Base-by-base conservation (phyloP, 2,888 invertebrate species). In the Eupithecia subfuscata region DNA sequence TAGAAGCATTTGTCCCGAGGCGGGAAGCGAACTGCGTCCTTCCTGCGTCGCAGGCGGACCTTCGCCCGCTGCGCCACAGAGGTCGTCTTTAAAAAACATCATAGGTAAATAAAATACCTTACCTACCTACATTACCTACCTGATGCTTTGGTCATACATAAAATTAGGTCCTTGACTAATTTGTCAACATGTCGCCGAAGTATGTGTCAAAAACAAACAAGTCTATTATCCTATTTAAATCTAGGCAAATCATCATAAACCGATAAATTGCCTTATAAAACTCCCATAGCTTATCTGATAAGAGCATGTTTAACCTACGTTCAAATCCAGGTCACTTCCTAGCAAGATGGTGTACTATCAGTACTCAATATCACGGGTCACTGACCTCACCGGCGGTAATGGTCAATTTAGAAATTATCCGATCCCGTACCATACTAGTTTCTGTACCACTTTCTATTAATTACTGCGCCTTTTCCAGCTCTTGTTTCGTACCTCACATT, bases 371-470 rank as follows among this genome's bases (percentile, higher is more conserved):
- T 83, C 82, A 82, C 75, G 81, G 85, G 83, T 87, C 87, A 82
- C 76, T 75, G 84, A 87, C 88, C 89, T 87, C 84, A 84, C 83
- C 78, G 79, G 84, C 82, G 82, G 77, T 83, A 85, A 80, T 85
- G 88, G 89, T 84, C 88, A 87, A 86, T 88, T 87, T 89, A 90
- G 90, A 90, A 91, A 90, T 88, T 87, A 85, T 86, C 85, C 84
- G 85, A 88, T 89, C 86, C 86, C 82, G 89, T 89, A 86, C 86
- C 79, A 80, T 88, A 90, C 89, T 84, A 75, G 74, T 84, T 88
- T 82, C 84, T 87, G 87, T 87, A 85, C 89, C 88, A 90, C 92
- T 92, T 92, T 92, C 92, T 91, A 90, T 90, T 92, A 92, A 91
- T 92, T 92, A 90, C 89, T 83, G n/a, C 82, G 85, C 88, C 85